Base-by-base conservation (phyloP, 2,797 vertebrate genomes). In the Schizopygopsis pylzovi region DNA sequence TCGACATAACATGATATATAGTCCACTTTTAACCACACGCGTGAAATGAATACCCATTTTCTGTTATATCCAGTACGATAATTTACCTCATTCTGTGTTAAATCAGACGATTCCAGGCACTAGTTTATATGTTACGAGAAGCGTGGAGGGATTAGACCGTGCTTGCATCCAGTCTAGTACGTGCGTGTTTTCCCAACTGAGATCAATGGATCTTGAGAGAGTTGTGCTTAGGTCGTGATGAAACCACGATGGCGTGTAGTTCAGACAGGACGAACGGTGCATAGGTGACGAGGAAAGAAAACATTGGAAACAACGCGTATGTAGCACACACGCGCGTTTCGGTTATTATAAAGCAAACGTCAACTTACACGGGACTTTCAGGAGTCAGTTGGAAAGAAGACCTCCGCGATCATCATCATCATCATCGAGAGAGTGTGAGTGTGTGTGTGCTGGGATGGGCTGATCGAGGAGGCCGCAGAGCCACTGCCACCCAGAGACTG, bases 181-280 rank as follows among this genome's bases (percentile, higher is more conserved):
- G 25, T 45, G 81, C 45, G 73, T 68, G 78, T 84, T 87, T 89
- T 72, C 82, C 80, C 63, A 63, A 81, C 82, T 77, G 79, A 85
- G 67, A 87, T 87, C 84, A 71, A 85, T 88, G 87, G 85, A 76
- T 88, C 85, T 90, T 79, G 61, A 89, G 91, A 90, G 91, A 92
- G 94, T 91, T 93, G 95, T 94, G 93, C 92, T 95, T 92, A 91
- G 94, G 94, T 93, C 92, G 94, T 94, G 95, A 95, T 94, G 94
- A 95, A 95, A 92, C 92, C 95, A 96, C 96, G 95, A 96, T 96
- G 96, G 96, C 95, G 95, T 93, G 93, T 94, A 94, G 91, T 94
- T 90, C 92, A 94, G 93, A 92, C 93, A 94, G 94, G 92, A 94
- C 93, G 94, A 93, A 93, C 92, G 89, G 92, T 91, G 89, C 92